Evolutionary conservation across 2,888 invertebrate species (phyloP), one percentile per base, ranked within the genome.

Genomic region (Callinectes sapidus): DNA sequence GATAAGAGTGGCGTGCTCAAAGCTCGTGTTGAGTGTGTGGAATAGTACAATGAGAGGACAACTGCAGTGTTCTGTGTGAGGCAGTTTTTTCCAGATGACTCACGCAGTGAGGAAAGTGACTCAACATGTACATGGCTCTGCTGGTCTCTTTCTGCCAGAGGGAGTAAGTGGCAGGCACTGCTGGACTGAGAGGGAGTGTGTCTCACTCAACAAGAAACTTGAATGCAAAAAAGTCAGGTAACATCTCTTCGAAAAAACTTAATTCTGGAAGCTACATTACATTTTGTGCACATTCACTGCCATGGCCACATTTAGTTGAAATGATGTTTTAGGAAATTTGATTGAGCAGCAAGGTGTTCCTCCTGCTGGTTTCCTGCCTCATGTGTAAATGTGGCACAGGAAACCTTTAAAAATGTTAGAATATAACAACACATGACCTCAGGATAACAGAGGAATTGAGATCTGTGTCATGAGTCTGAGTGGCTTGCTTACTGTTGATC

Each of bases 1-100:
- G 92, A 94, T 94, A 93, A 90, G 35, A 28, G 23, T 35, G 61
- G 66, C 32, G 66, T 66, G 66, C 66, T 89, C 35, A 48, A 87
- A 48, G 28, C 48, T n/a, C 14, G n/a, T 54, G 48, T 48, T 87
- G 54, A 90, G n/a, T 54, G 54, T 39, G 14, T 61, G 88, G 61
- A 35, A n/a, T 13, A 81, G 81, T 81, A 81, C 81, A 81, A 81
- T 81, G 81, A 32, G 81, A 81, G 81, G 81, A 81, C 16, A 35
- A 35, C 16, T 81, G 81, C 61, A 61, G 35, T 81, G 35, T 81
- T 81, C 16, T 81, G 35, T 81, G 81, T 18, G 81, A 18, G 6
- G n/a, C 28, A 18, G n/a, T n/a, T 16, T 13, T 71, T 28, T 71
- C 71, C 71, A 81, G 35, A 18, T 16, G 32, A 81, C 39, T 32